Base-by-base conservation (phyloP, 2,888 invertebrate genomes). In the Apodemia duryi region DNA sequence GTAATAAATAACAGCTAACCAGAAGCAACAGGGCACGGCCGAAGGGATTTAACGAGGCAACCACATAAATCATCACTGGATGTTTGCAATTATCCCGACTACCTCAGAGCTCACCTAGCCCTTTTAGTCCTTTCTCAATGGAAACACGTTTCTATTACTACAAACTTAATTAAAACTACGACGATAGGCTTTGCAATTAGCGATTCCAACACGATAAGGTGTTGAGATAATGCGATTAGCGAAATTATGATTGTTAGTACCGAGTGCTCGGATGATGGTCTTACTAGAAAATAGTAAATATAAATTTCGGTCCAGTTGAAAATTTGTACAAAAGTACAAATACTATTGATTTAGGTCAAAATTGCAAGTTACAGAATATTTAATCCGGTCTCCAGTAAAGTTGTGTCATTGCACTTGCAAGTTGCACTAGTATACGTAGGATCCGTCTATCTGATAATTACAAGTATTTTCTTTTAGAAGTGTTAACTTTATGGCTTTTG, bases 141-240 rank as follows among this genome's bases (percentile, higher is more conserved):
- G 57, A 66, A 69, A 65, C 67, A 72, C 70, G 74, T 72, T 74
- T 75, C 72, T 74, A 72, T 74, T 73, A 71, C 71, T 74, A 75
- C 73, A 77, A 74, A 76, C 72, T 76, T 81, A 80, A 81, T 82
- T 78, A 80, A 77, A 77, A 75, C 75, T 73, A 65, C 73, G 70
- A 63, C 67, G 67, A 68, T 70, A 70, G 66, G 68, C 72, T 67
- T 67, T 70, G 74, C 75, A 74, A 70, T 70, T 67, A 71, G 70
- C 65, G 65, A 68, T 68, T 67, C 62, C 64, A 63, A 64, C 63
- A 49, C 65, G 65, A 66, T 65, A 67, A 69, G 62, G 60, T 13
- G 41, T 57, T 51, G 62, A 64, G 65, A 65, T 35, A 63, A 67
- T 62, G 63, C 54, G 63, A 62, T 65, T 52, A 52, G 9, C 52